Evolutionary conservation across 2,797 vertebrate genomes (phyloP).

Genomic region (Pelodytes ibericus): DNA sequence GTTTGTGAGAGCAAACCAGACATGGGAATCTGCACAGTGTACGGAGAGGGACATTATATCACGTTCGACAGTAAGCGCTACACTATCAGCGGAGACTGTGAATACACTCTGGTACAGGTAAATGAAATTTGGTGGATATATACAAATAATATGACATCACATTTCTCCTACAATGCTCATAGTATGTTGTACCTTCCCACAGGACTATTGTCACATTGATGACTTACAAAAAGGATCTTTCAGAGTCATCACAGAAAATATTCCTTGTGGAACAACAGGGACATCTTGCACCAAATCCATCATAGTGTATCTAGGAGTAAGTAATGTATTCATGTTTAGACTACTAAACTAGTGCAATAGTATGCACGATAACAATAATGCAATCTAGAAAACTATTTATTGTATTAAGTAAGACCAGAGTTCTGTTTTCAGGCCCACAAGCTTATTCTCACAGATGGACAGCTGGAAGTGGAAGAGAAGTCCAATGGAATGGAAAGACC

Average conservation of each 20-base stretch:
- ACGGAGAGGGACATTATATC: constrained; percentile 76
- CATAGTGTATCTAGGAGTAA: constrained; percentile 73
- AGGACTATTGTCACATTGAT: constrained; percentile 67
- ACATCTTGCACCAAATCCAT: constrained; percentile 79
- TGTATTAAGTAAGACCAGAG: too few relatives aligned
- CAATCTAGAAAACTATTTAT: too few relatives aligned
- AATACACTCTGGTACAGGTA: constrained; percentile 77
- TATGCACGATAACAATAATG: too few relatives aligned
- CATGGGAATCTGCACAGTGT: constrained; percentile 72
- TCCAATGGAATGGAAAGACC: constrained; percentile 9
- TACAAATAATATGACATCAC: neutral
- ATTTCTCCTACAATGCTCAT: neutral
- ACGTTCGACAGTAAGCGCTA: constrained; percentile 76
- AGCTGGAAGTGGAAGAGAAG: constrained; percentile 13
- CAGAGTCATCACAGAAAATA: constrained; percentile 75
- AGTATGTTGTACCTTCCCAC: neutral
- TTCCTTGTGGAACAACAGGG: constrained; percentile 77
- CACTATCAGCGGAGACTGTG: constrained; percentile 73
- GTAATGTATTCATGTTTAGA: neutral
- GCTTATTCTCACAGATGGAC: constrained; percentile 41
- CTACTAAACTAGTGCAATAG: too few relatives aligned
- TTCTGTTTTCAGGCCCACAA: constrained; percentile 27
- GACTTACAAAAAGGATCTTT: constrained; percentile 64
- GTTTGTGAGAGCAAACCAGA: constrained; percentile 67
- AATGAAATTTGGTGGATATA: neutral